Evolutionary conservation across 37 sponge, comb jelly and placozoan species (phyloP).

Genomic region (Mnemiopsis leidyi): DNA sequence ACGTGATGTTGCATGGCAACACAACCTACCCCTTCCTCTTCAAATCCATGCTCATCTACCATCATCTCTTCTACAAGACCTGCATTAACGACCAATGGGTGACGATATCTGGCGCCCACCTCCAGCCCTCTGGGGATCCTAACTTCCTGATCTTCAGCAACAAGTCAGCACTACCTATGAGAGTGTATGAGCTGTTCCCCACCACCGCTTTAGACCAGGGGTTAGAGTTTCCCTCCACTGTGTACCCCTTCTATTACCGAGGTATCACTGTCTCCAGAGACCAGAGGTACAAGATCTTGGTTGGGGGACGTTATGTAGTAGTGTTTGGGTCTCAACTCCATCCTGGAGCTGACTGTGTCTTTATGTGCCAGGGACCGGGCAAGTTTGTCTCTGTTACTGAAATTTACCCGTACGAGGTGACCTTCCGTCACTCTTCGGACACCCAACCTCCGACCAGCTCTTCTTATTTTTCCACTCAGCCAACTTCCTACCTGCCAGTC

Average conservation of each 20-base stretch:
- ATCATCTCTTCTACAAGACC: constrained; percentile 9
- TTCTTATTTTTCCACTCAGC: not conserved
- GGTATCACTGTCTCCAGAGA: not conserved
- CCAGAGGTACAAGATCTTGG: not conserved
- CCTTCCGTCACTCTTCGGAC: not conserved
- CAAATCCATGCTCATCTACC: not conserved
- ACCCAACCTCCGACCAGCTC: not conserved
- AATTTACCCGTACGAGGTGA: not conserved
- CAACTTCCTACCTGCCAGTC: not conserved
- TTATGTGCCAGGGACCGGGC: not conserved
- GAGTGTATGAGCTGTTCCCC: not conserved
- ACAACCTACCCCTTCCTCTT: not conserved
- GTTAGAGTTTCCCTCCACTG: not conserved
- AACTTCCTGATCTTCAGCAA: not conserved
- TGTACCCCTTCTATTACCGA: constrained; percentile 19
- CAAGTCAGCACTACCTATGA: not conserved
- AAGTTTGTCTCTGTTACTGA: not conserved
- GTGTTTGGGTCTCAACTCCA: not conserved
- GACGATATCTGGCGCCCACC: not conserved
- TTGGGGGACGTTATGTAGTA: not conserved
- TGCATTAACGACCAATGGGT: constrained; percentile 14
- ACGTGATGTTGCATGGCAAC: not conserved
- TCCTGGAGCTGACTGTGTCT: not conserved
- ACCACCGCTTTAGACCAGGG: not conserved
- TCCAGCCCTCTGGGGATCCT: not conserved